Evolutionary conservation across 1,140 invertebrate genomes (phyloP), one percentile per base, ranked within the genome.

Genomic region (Drosophila funebris): DNA sequence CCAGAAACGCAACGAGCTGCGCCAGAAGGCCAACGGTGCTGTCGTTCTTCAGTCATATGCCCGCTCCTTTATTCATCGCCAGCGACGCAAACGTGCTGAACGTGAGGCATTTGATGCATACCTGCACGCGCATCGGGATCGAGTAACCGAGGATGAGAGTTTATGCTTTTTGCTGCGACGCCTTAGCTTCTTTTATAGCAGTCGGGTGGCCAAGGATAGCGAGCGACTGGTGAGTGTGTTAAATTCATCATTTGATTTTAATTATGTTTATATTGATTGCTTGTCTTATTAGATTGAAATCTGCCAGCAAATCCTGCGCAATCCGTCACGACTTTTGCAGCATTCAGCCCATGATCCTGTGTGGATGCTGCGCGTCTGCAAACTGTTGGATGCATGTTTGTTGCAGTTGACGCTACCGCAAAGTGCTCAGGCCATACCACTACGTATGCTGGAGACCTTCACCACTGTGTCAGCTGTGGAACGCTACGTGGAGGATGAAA

Each of bases 401-500:
- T 61, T 83, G 9, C 88, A 92, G 39, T 44, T 92, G 39, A 62
- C 74, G 9, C 54, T 73, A 4, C 67, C 89, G 66, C 60, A 88
- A 13, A 71, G 73, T 88, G 92, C 92, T 69, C 92, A 96, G 79
- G 95, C 96, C n/a, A 94, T 96, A 61, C 95, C 96, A 1, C 92
- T 97, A 33, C 92, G 96, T 80, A 95, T 96, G 90, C 87, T 97
- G 79, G 96, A 97, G 91, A 94, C 96, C n/a, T 96, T 96, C 70
- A 96, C 96, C 31, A 94, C 93, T 52, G 89, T 92, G 6, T 92
- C 94, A 11, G 92, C 93, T 4, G 93, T 93, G 4, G 93, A 94
- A 67, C 83, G 92, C 13, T 90, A 93, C 37, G 87, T 94, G 71
- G 92, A 92, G 81, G 92, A 93, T 78, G 91, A 93, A 73, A 54